phyloP scores from a whole-genome alignment of 2,888 invertebrate genomes.

The Apodemia hepburni region DNA sequence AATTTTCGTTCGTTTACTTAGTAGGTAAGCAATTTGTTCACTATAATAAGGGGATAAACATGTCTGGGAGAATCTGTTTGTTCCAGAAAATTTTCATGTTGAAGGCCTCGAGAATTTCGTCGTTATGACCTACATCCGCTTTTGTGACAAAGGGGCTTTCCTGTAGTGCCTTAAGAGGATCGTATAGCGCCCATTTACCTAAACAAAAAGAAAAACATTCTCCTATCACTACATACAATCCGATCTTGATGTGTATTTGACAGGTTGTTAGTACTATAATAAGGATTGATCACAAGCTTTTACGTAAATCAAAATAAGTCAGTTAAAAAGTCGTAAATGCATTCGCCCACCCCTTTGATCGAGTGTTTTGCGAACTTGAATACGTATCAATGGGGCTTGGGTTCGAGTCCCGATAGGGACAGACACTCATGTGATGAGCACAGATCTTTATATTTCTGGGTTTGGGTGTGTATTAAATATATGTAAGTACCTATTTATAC shows the following conservation, averaged over 20 bases:
- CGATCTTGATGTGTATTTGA: not conserved
- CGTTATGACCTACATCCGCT: not conserved
- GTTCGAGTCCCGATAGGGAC: no score
- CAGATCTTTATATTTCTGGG: no score
- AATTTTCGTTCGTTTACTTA: not conserved
- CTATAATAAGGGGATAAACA: conserved; percentile 11
- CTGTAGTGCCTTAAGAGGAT: conserved; percentile 2
- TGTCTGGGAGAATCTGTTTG: conserved; percentile 4
- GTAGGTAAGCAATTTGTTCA: not conserved
- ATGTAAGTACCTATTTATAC: no score
- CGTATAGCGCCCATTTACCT: not conserved
- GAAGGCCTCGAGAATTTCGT: not conserved
- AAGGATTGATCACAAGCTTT: no score
- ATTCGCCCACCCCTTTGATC: no score
- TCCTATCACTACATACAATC: not conserved
- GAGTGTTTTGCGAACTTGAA: no score
- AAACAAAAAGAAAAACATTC: conserved; percentile 4
- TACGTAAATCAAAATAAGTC: no score
- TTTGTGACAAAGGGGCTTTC: not conserved
- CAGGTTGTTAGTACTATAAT: no score
- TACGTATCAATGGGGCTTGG: no score
- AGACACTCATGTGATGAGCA: no score
- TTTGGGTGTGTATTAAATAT: no score
- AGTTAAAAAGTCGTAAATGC: no score
- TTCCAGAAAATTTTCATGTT: conserved; percentile 2